These are phyloP conservation scores for Galbula dea DNA, from an alignment of 2,113 vertebrate genomes.

Conservation along the genomic window DNA sequence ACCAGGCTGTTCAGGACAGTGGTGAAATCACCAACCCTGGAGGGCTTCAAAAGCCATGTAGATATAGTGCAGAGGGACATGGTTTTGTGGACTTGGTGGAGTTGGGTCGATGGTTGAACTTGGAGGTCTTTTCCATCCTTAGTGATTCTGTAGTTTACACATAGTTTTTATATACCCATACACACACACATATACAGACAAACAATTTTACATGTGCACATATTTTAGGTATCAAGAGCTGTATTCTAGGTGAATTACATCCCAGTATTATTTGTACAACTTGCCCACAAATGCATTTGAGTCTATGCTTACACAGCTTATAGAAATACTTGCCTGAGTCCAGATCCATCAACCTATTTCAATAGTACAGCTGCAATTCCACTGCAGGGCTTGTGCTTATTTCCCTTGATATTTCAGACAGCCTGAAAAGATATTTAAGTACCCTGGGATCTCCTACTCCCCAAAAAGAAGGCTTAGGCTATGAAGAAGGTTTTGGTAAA, in stretches of 20 bases:
- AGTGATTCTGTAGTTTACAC: background rate
- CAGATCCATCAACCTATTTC: background rate
- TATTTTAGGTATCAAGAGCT: background rate
- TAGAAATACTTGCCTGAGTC: background rate
- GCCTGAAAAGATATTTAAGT: constrained; percentile 71
- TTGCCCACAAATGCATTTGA: background rate
- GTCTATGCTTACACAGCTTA: background rate
- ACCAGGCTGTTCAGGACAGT: too few species aligned
- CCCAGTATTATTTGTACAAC: background rate
- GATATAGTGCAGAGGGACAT: too few species aligned
- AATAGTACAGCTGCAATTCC: constrained; percentile 39
- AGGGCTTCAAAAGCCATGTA: too few species aligned
- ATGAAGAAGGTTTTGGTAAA: constrained; percentile 44
- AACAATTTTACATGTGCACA: background rate
- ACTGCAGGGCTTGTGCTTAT: constrained; percentile 27
- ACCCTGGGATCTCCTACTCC: constrained; percentile 34
- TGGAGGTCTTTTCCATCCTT: too few species aligned
- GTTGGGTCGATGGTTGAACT: too few species aligned
- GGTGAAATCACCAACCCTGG: too few species aligned
- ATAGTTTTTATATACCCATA: rapidly evolving
- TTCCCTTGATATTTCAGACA: constrained; percentile 70
- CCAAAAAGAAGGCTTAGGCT: background rate
- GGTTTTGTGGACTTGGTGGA: too few species aligned
- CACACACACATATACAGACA: too few species aligned
- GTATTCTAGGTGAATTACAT: background rate